Evolutionary conservation across 2,113 vertebrate genomes (phyloP).

Genomic region (zebrafish (Danio rerio)): GRCz12tu NC_133176.1:53401501-53402000

Average conservation of each 20-base stretch:
- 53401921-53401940: not conserved
- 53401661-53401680: too few relatives aligned
- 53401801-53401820: not conserved
- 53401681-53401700: too few relatives aligned
- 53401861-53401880: too few relatives aligned
- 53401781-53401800: not conserved
- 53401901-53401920: not conserved
- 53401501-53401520: not conserved
- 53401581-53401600: too few relatives aligned
- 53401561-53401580: not conserved
- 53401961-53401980: constrained; percentile 40
- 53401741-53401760: not conserved
- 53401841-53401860: not conserved
- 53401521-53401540: not conserved
- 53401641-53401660: too few relatives aligned
- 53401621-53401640: too few relatives aligned
- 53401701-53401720: too few relatives aligned
- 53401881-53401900: not conserved
- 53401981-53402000: constrained; percentile 64
- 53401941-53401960: not conserved
- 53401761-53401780: not conserved
- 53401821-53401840: constrained; percentile 16
- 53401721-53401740: not conserved
- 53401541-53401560: not conserved
- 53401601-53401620: too few relatives aligned